Base-by-base conservation (phyloP, 1,140 invertebrate genomes). In the Liolophura sinensis region DNA sequence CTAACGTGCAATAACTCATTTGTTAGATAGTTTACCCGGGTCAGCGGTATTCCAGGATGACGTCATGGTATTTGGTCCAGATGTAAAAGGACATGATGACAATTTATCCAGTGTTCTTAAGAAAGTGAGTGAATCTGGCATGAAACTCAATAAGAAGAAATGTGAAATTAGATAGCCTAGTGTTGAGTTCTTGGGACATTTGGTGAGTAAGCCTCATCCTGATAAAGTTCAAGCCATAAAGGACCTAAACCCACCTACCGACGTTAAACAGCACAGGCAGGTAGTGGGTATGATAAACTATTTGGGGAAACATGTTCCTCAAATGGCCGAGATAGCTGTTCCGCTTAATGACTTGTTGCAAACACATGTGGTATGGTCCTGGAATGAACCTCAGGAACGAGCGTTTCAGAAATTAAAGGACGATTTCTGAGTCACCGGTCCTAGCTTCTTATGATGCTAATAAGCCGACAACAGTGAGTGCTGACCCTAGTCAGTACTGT, bases 271-370 rank as follows among this genome's bases (percentile, higher is more conserved):
- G 62, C 55, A 86, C 9, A 72, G 73, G 64, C 65, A 73, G 60
- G 74, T 85, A 73, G 50, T 85, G 47, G 84, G 84, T 1, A 72
- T 85, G 70, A 70, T 79, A 22, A 80, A 81, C 25, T 87, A 83
- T 72, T 86, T 86, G 63, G 64, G 70, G 25, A 60, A 82, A 24
- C 87, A 86, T 66, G 54, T 66, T 16, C 60, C 59, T 46, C 55
- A 69, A 18, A 46, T 72, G 18, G 60, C 67, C 24, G 63, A 31
- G 5, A 51, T 60, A 0, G 54, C 65, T 27, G 25, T 25, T 25
- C 64, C 59, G 6, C 54, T 69, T 31, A 65, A 60, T n/a, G 61
- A 66, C 24, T 27, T 71, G 0, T 20, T 69, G 27, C 46, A 61
- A 15, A 57, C 55, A 20, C 51, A 66, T n/a, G 31, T 47, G 22